A percentile compares a stretch with the other conserved stretches of the same genome.
Evolutionary conservation across 37 sponge, comb jelly and placozoan genomes (phyloP).

Genomic region (Halisarca cf. caerulea): DNA sequence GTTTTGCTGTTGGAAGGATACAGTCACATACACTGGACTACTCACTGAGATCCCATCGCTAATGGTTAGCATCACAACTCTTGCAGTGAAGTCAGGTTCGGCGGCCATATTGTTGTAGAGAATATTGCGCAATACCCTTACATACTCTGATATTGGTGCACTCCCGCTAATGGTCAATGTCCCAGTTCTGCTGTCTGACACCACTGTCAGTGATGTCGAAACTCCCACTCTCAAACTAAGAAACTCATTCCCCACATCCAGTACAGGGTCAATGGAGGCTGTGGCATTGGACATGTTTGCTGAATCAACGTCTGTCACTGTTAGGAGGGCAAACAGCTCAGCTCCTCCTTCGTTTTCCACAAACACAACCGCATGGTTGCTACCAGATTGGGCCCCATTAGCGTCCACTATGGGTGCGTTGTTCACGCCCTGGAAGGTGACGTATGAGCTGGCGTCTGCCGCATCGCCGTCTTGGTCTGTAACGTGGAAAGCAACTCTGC

Average conservation of each 20-base stretch:
- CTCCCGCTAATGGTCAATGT: constrained; percentile 41
- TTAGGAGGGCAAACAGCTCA: constrained; percentile 14
- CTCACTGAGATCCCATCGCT: constrained; percentile 61
- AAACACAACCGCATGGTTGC: constrained; percentile 19
- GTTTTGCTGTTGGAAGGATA: constrained; percentile 41
- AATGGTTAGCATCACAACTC: constrained; percentile 45
- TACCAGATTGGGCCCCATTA: constrained; percentile 48
- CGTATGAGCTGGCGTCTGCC: constrained; percentile 28
- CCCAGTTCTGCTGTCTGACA: constrained; percentile 13
- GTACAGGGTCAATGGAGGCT: neutral
- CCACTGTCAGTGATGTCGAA: neutral
- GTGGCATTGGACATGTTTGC: constrained; percentile 11
- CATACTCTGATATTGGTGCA: constrained; percentile 27
- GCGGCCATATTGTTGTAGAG: constrained; percentile 43
- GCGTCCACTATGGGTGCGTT: constrained; percentile 60
- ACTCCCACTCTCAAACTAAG: constrained; percentile 3
- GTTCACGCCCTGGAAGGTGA: constrained; percentile 63
- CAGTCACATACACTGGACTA: constrained; percentile 3
- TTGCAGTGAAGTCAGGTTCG: constrained; percentile 53
- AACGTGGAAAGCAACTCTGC: neutral
- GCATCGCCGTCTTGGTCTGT: constrained; percentile 14
- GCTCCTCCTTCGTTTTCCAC: constrained; percentile 27
- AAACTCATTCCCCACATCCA: constrained; percentile 42
- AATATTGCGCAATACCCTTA: constrained; percentile 36
- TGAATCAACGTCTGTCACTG: constrained; percentile 60